Percentiles rank a stretch among this genome's conserved stretches.
Evolutionary conservation across 1,140 invertebrate genomes (phyloP).

Genomic region (Maniola jurtina): DNA sequence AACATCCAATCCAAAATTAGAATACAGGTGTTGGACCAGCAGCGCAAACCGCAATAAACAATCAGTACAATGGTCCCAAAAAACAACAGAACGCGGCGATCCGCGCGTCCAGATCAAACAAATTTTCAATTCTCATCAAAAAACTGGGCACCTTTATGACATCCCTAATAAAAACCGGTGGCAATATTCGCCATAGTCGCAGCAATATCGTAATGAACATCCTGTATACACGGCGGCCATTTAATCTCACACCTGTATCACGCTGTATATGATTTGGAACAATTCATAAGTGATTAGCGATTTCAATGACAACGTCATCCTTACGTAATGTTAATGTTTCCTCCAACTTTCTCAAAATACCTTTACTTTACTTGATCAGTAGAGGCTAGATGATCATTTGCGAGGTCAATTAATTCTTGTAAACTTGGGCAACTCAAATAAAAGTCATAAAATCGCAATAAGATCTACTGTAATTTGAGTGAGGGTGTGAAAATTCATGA

Average conservation of each 20-base stretch:
- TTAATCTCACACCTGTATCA: slow-evolving; percentile 76
- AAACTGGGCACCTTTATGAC: slow-evolving; percentile 64
- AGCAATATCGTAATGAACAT: slow-evolving; percentile 75
- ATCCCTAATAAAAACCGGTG: slow-evolving; percentile 66
- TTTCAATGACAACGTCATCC: neutral
- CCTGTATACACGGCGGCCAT: slow-evolving; percentile 70
- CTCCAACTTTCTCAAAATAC: no score
- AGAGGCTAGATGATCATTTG: no score
- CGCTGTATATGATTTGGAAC: slow-evolving; percentile 43
- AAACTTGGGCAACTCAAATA: no score
- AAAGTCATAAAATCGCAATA: no score
- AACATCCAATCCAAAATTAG: slow-evolving; percentile 8
- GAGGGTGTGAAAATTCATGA: no score
- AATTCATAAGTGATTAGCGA: slow-evolving; percentile 22
- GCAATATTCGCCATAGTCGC: slow-evolving; percentile 66
- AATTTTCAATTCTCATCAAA: slow-evolving; percentile 75
- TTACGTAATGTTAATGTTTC: no score
- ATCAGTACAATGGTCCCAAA: slow-evolving; percentile 36
- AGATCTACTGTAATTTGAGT: no score
- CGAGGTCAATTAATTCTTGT: no score
- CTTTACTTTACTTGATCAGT: no score
- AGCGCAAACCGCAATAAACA: slow-evolving; percentile 37
- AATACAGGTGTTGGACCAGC: slow-evolving; percentile 18
- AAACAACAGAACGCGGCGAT: slow-evolving; percentile 24
- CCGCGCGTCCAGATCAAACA: slow-evolving; percentile 54